Percentiles rank a stretch among this genome's conserved stretches.
Conservation (phyloP, 2,797 vertebrate species). For the Adelosebastes latens region DNA sequence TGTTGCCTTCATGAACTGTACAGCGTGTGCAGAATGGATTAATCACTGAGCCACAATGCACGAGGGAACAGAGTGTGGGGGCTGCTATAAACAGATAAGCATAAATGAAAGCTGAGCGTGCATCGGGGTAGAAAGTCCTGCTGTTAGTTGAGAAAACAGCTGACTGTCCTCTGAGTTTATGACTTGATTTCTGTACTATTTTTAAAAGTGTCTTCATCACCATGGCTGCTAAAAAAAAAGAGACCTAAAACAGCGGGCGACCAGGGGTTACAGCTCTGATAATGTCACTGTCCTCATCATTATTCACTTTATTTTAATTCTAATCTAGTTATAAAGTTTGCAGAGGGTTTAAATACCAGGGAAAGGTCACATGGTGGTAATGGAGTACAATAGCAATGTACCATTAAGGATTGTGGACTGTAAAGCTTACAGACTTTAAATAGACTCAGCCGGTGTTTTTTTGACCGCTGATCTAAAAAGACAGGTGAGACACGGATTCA, state of each 20-base stretch:
- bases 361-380: conserved; percentile 54
- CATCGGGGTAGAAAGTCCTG: conserved; percentile 1
- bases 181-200: conserved; percentile 8
- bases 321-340: conserved; percentile 47
- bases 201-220: conserved; percentile 28
- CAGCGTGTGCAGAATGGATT: conserved; percentile 54
- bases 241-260: not conserved
- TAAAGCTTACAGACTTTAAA: conserved; percentile 11
- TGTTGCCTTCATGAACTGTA: conserved; percentile 52
- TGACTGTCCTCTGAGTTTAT: conserved; percentile 37
- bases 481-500: not conserved
- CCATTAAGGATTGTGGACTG: not conserved
- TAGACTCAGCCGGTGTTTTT: not conserved
- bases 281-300: conserved; percentile 43
- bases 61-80: conserved; percentile 22
- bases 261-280: conserved; percentile 29
- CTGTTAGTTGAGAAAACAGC: conserved; percentile 33
- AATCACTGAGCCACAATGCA: conserved; percentile 54
- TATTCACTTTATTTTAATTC: conserved; percentile 50
- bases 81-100: conserved; percentile 57
- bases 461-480: not conserved
- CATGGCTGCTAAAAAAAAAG: not conserved
- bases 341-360: conserved; percentile 48
- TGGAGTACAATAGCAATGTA: not conserved
- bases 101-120: conserved; percentile 44